Conservation (phyloP, 1,140 invertebrate genomes). For the Formica selysi region DNA sequence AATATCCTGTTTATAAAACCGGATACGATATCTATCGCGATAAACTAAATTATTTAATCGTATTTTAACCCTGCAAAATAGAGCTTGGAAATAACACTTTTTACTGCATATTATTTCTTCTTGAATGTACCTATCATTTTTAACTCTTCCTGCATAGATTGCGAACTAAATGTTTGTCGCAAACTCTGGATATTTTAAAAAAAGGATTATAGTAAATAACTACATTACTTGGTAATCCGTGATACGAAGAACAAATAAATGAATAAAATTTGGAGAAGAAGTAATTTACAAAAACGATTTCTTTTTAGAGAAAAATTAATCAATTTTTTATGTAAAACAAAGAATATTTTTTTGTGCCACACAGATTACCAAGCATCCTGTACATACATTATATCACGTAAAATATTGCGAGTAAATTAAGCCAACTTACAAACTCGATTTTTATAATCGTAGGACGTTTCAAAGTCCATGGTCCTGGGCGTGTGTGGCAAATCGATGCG, state of each 20-base stretch:
- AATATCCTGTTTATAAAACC: background rate
- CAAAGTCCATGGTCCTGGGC: constrained; percentile 86
- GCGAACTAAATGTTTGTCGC: background rate
- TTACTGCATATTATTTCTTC: background rate
- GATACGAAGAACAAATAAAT: background rate
- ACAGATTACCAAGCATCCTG: background rate
- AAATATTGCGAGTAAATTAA: background rate
- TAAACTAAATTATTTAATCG: background rate
- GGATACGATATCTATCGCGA: background rate
- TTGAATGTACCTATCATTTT: constrained; percentile 20
- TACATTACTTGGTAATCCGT: constrained; percentile 6
- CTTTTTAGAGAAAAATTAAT: background rate
- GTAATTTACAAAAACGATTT: background rate
- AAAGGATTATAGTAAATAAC: background rate
- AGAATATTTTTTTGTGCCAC: background rate
- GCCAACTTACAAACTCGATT: background rate
- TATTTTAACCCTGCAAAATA: background rate
- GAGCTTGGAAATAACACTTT: background rate
- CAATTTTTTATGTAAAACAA: background rate
- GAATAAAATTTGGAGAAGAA: background rate
- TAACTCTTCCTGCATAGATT: constrained; percentile 5
- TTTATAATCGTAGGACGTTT: constrained; percentile 77
- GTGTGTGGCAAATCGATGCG: constrained; percentile 83
- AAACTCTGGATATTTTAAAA: background rate
- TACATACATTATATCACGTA: background rate